phyloP scores from a whole-genome alignment of 2,888 invertebrate species.

The Dinocampus coccinellae region DNA sequence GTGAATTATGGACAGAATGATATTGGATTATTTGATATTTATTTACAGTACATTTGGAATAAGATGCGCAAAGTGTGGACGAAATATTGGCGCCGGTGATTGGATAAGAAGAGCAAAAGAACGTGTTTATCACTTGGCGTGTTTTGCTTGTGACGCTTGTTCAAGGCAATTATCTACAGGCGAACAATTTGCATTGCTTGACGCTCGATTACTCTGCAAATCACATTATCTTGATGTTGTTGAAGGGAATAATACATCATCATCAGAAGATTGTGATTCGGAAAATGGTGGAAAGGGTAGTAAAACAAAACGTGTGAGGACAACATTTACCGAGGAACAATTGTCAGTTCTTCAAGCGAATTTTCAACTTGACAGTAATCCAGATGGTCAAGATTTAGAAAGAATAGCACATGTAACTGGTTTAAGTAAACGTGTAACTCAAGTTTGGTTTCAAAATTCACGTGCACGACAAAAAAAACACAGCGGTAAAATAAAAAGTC shows the following conservation, averaged over 20 bases:
- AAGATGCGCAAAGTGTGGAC: slow-evolving; percentile 95
- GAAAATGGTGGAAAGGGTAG: slow-evolving; percentile 88
- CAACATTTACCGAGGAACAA: slow-evolving; percentile 98
- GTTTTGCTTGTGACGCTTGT: slow-evolving; percentile 98
- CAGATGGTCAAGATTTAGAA: slow-evolving; percentile 98
- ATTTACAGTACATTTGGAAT: slow-evolving; percentile 91
- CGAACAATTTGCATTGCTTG: slow-evolving; percentile 95
- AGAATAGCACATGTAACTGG: slow-evolving; percentile 98
- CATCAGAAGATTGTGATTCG: slow-evolving; percentile 91
- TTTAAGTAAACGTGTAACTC: slow-evolving; percentile 93
- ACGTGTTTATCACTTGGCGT: slow-evolving; percentile 97
- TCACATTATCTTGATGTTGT: slow-evolving; percentile 94
- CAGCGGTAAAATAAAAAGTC: slow-evolving; percentile 85
- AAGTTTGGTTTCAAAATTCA: slow-evolving; percentile 98
- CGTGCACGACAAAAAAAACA: slow-evolving; percentile 96
- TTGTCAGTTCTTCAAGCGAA: slow-evolving; percentile 96
- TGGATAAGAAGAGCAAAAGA: slow-evolving; percentile 97
- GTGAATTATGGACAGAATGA: neutral
- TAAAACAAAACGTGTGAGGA: slow-evolving; percentile 97
- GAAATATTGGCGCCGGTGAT: slow-evolving; percentile 93
- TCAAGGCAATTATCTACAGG: slow-evolving; percentile 93
- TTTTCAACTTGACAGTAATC: slow-evolving; percentile 98
- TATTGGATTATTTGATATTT: neutral
- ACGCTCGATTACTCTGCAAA: slow-evolving; percentile 95
- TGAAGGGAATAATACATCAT: slow-evolving; percentile 88